phyloP scores from a whole-genome alignment of 1,140 invertebrate species.

The Pachyrhynchus sulphureomaculatus region DNA sequence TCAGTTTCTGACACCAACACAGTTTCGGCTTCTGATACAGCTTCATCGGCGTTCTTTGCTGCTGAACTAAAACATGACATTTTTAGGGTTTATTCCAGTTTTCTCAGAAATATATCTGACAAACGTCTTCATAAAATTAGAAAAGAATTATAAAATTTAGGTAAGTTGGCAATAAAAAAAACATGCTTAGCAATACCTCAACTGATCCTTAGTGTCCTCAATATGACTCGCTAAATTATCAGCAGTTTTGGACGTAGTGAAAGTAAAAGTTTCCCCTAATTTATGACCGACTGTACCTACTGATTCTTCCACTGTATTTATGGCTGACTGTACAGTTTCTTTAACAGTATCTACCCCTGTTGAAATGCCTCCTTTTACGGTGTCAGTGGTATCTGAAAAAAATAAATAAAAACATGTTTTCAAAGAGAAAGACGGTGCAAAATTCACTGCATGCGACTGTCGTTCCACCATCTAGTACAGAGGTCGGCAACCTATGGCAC shows the following conservation, averaged over 20 bases:
- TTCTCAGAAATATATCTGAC: no score
- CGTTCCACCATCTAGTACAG: no score
- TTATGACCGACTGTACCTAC: conserved; percentile 40
- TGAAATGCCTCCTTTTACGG: conserved; percentile 43
- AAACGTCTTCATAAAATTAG: no score
- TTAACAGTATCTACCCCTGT: conserved; percentile 44
- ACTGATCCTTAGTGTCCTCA: conserved; percentile 23
- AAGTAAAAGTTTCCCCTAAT: conserved; percentile 38
- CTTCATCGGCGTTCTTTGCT: conserved; percentile 41
- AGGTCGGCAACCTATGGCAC: no score
- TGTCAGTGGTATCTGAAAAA: conserved; percentile 42
- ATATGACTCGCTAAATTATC: conserved; percentile 21
- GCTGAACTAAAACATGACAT: conserved; percentile 13
- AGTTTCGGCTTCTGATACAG: conserved; percentile 48
- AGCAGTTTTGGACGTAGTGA: conserved; percentile 15
- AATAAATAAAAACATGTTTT: background rate
- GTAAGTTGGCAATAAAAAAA: no score
- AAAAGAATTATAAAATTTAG: no score
- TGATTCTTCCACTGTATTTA: conserved; percentile 43
- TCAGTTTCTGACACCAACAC: conserved; percentile 46
- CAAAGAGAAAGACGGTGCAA: background rate
- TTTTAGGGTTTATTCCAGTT: no score
- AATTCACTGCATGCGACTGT: no score
- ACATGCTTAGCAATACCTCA: background rate
- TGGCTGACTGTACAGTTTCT: conserved; percentile 40